Evolutionary conservation across 2,888 invertebrate species (phyloP), one percentile per base, ranked within the genome.

Genomic region (Sarcophaga subvicina): DNA sequence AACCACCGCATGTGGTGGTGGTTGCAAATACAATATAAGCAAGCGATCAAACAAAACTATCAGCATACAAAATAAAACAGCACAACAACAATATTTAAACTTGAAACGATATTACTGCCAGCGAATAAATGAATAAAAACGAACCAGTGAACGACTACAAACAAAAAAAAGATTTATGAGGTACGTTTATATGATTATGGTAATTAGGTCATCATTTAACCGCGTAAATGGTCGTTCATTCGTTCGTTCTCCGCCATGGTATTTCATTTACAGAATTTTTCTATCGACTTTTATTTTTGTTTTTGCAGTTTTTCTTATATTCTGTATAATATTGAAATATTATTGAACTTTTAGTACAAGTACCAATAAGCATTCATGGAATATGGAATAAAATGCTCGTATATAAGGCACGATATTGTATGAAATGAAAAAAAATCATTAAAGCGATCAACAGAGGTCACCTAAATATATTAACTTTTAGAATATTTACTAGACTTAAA

Each of bases 201-300:
- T 90, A 90, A 90, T 90, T 90, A 90, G 90, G 90, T 90, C 90
- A 90, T 90, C 90, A 90, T 90, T 90, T 89, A 54, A 89, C 87
- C 82, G 88, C 83, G 87, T 87, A 87, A 87, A 87, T 87, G 87
- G 87, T 84, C 54, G 54, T 54, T 54, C 54, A 54, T 54, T 54
- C 54, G 54, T 54, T 54, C 54, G 14, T 54, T 54, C 76, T 87
- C 81, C 81, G 76, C 81, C 63, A 73, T 73, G 63, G 80, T 69
- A 83, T 64, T 83, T 75, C 79, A 75, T 75, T 75, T 79, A 75
- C 3, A 85, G 76, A 84, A 80, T 80, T 64, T 66, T 14, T 47
- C n/a, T 45, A n/a, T 62, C 54, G 54, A 12, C 4, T 54, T 14
- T 54, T 17, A 3, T 54, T 14, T 62, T 37, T 71, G 2, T 37